These are phyloP conservation scores for Coregonus sp. DNA, from an alignment of 2,797 vertebrate species.

Conservation along the genomic window DNA sequence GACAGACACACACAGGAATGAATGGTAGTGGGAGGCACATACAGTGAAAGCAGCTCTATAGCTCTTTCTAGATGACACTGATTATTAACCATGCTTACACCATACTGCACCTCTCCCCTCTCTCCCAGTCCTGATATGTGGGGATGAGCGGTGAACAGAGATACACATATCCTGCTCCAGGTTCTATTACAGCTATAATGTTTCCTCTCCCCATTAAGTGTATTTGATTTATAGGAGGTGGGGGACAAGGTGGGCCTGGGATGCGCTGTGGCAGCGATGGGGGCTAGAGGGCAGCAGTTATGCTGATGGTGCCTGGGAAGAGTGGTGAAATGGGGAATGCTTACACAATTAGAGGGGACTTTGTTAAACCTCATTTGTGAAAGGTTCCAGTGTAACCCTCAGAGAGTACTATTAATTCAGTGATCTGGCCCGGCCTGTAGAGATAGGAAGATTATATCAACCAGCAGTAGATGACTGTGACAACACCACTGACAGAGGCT, in stretches of 20 bases:
- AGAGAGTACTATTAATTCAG: conserved; percentile 68
- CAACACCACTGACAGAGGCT: conserved; percentile 45
- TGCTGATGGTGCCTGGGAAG: conserved; percentile 58
- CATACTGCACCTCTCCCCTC: neutral
- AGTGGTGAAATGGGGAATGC: conserved; percentile 55
- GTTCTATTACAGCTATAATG: conserved; percentile 69
- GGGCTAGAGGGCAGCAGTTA: conserved; percentile 67
- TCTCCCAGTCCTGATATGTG: neutral
- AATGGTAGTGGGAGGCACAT: neutral
- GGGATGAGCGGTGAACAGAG: conserved; percentile 46
- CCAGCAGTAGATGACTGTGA: conserved; percentile 47
- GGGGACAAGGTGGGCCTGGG: conserved; percentile 44
- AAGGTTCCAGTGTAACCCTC: conserved; percentile 61
- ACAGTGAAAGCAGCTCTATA: neutral
- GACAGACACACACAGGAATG: neutral
- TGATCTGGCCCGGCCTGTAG: conserved; percentile 30
- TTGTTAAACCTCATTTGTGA: conserved; percentile 74
- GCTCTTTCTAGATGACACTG: neutral
- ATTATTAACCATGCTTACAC: conserved; percentile 1
- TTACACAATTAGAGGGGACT: conserved; percentile 69
- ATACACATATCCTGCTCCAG: conserved; percentile 68
- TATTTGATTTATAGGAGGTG: conserved; percentile 72
- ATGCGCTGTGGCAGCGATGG: conserved; percentile 50
- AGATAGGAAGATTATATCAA: conserved; percentile 63
- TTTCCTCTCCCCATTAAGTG: conserved; percentile 74